Base-by-base conservation (phyloP, 2,113 vertebrate genomes). In the Indicator indicator region DNA sequence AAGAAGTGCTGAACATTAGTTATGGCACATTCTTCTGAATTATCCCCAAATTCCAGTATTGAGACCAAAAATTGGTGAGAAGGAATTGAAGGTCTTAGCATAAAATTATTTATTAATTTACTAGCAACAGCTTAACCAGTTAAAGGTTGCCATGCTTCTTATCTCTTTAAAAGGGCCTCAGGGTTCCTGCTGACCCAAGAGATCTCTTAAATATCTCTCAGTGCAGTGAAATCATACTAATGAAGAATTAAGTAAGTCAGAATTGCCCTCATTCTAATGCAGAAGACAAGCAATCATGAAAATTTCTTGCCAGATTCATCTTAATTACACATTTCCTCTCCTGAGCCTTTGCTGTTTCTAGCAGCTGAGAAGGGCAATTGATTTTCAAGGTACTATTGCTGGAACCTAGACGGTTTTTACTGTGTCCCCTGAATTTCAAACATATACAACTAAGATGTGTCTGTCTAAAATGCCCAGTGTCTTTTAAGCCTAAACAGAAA, bases 401-500 rank as follows among this genome's bases (percentile, higher is more conserved):
- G 72, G 38, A 89, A 76, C 30, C 9, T 21, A 77, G 26, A 40
- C 74, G 10, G 14, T 42, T 40, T 87, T 67, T 91, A 70, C 81
- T 88, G 63, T 67, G 15, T 58, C n/a, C 16, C 21, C 46, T 94
- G 89, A 78, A 87, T 95, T 92, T 94, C 54, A 95, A 84, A 59
- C 6, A 9, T 48, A 30, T 38, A 11, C 11, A 86, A 21, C 24
- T 65, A 79, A 76, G 30, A 54, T 64, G 44, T 86, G 5, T 59
- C 54, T 87, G n/a, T 75, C 77, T 89, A 78, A 75, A 92, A 69
- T 64, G 54, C 33, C 56, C 91, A 44, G 56, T 44, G 33, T 84
- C 28, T 71, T 84, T 38, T 26, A 88, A 79, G 24, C 59, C 63
- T 78, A 60, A 91, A 83, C n/a, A 71, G 24, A 79, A 10, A 21